Conservation (phyloP, 2,888 invertebrate genomes). For the Brachylomia viminalis region DNA sequence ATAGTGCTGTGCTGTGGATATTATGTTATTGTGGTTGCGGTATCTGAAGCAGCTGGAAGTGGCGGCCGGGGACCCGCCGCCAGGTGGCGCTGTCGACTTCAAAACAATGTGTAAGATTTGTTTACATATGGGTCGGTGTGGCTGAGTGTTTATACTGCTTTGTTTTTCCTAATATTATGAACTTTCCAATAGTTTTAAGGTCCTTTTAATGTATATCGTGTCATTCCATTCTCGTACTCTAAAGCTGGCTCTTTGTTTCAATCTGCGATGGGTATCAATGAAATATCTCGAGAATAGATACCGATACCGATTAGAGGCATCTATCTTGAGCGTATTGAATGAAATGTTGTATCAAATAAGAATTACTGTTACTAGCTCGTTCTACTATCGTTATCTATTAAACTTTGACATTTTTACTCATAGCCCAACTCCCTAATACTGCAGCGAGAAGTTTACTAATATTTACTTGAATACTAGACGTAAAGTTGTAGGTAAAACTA, state of each 20-base stretch:
- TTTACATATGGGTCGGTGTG: conserved; percentile 70
- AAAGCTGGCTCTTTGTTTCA: conserved; percentile 47
- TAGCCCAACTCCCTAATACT: conserved; percentile 40
- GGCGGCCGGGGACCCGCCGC: conserved; percentile 81
- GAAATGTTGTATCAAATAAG: conserved; percentile 61
- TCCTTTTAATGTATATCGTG: conserved; percentile 12
- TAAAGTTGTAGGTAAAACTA: not conserved
- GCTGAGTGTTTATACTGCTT: conserved; percentile 57
- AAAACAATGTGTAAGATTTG: conserved; percentile 88
- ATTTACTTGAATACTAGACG: not conserved
- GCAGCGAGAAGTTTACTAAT: not conserved
- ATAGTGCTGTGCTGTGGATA: conserved; percentile 77
- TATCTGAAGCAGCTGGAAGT: conserved; percentile 88
- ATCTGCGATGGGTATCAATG: conserved; percentile 61
- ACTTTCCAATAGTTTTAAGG: conserved; percentile 25
- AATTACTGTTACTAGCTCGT: conserved; percentile 46
- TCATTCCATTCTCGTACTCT: conserved; percentile 36
- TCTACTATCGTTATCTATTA: conserved; percentile 53
- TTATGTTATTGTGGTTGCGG: conserved; percentile 88
- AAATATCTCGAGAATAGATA: conserved; percentile 62
- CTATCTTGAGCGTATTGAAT: conserved; percentile 48
- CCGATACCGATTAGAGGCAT: conserved; percentile 52
- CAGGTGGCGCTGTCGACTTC: conserved; percentile 84
- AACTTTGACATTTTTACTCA: conserved; percentile 67
- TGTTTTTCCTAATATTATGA: conserved; percentile 52